phyloP scores from a whole-genome alignment of 2,113 vertebrate genomes.

The Scomber colias region DNA sequence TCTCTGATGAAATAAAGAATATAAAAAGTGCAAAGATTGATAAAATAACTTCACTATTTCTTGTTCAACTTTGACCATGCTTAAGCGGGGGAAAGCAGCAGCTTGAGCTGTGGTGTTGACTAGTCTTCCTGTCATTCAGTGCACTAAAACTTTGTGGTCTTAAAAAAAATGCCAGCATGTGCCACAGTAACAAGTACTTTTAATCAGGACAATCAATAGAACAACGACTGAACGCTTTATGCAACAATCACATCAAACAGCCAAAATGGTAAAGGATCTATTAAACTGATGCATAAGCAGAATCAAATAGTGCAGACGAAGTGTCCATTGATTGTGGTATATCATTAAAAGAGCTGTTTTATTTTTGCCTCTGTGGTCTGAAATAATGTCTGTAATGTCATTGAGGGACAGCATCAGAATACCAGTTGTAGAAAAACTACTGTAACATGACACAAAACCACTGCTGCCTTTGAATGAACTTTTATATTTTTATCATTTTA shows the following conservation, averaged over 20 bases:
- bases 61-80: too few relatives aligned
- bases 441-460: not conserved
- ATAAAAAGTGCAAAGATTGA: not conserved
- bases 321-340: constrained; percentile 16
- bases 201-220: constrained; percentile 29
- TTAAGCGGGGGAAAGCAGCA: too few relatives aligned
- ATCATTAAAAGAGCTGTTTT: not conserved
- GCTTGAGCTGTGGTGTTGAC: too few relatives aligned
- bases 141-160: not conserved
- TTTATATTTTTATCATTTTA: not conserved
- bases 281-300: constrained; percentile 7
- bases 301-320: constrained; percentile 12
- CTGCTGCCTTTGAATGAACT: not conserved
- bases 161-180: not conserved
- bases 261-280: constrained; percentile 18
- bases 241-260: constrained; percentile 28
- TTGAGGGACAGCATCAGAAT: not conserved
- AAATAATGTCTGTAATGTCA: constrained; percentile 3
- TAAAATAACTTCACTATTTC: not conserved
- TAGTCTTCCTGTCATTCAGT: constrained; percentile 4
- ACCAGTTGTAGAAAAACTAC: not conserved
- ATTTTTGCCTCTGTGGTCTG: not conserved
- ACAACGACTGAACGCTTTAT: constrained; percentile 23
- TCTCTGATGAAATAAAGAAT: not conserved
- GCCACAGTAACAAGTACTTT: constrained; percentile 2